phyloP scores from a whole-genome alignment of 2,888 invertebrate species.

The Hydropsyche betteni region DNA sequence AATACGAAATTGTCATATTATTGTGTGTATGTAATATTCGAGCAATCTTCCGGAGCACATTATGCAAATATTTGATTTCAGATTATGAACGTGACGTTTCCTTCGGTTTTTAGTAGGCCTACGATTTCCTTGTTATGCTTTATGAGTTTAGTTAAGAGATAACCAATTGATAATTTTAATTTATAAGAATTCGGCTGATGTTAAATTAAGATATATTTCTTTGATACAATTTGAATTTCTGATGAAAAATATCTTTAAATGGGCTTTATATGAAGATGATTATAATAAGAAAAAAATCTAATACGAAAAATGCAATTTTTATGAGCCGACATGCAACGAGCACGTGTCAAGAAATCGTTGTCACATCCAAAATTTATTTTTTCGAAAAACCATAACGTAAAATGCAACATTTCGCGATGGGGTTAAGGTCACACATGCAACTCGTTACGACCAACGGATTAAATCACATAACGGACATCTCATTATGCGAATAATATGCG shows the following conservation, averaged over 20 bases:
- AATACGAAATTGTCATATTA: neutral
- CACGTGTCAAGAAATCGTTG: constrained; percentile 24
- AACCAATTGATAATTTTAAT: too few species aligned
- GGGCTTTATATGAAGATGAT: too few species aligned
- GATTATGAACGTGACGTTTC: constrained; percentile 12
- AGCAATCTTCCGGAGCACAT: constrained; percentile 12
- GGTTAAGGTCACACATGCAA: constrained; percentile 10
- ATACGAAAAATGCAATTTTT: too few species aligned
- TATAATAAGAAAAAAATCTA: too few species aligned
- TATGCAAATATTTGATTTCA: constrained; percentile 17
- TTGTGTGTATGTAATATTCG: neutral
- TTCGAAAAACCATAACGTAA: neutral
- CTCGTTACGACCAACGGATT: neutral
- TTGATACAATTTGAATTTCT: too few species aligned
- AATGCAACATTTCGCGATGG: neutral
- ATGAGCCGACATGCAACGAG: constrained; percentile 30
- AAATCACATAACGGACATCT: constrained; percentile 11
- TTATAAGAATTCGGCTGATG: too few species aligned
- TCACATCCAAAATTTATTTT: neutral
- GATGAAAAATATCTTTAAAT: too few species aligned
- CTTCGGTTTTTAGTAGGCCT: neutral
- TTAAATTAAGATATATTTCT: too few species aligned
- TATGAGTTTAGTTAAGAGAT: neutral
- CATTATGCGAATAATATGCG: constrained; percentile 12
- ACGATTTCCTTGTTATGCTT: neutral